Base-by-base conservation (phyloP, 2,797 vertebrate genomes). In the Molossus alvarezi region DNA sequence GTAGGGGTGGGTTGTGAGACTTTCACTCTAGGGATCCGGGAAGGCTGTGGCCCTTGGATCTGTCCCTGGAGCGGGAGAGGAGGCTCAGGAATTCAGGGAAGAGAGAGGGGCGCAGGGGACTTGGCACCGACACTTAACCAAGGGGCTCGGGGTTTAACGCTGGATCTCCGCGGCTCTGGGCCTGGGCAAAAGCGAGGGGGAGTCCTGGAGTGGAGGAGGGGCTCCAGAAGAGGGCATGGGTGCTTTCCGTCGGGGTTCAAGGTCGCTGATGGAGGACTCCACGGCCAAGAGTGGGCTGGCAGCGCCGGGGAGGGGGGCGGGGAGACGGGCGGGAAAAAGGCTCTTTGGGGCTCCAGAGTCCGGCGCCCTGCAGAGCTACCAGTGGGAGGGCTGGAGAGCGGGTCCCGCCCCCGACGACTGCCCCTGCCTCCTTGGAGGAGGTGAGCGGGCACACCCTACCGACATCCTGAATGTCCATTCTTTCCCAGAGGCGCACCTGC, bases 201-300 rank as follows among this genome's bases (percentile, higher is more conserved):
- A 17, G 77, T 48, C 18, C 60, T 5, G 53, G 62, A 41, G 45
- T 10, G 14, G 92, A 76, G 91, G 58, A 81, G n/a, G 93, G 96
- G 69, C 25, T 58, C 79, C 27, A 20, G 33, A 57, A 17, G 41
- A 48, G n/a, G 90, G 71, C 62, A 60, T 65, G 73, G 87, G 93
- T 88, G 90, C 53, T 80, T 96, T 90, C 95, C 86, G 90, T 96
- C 95, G 93, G 96, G 96, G 97, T 75, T 97, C 97, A 97, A 97
- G 96, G 97, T 97, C 97, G 97, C 95, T 37, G 81, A 58, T 33
- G 92, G 84, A 96, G 88, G 95, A 95, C 96, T 97, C 69, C 64
- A 45, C 1, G 45, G 85, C 55, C 71, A 12, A 9, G 90, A 65
- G 83, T 69, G 75, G 91, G 92, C 57, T 55, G 95, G 85, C 33